Evolutionary conservation across 2,113 vertebrate species (phyloP), one percentile per base, ranked within the genome.

Genomic region (Cyanistes caeruleus): DNA sequence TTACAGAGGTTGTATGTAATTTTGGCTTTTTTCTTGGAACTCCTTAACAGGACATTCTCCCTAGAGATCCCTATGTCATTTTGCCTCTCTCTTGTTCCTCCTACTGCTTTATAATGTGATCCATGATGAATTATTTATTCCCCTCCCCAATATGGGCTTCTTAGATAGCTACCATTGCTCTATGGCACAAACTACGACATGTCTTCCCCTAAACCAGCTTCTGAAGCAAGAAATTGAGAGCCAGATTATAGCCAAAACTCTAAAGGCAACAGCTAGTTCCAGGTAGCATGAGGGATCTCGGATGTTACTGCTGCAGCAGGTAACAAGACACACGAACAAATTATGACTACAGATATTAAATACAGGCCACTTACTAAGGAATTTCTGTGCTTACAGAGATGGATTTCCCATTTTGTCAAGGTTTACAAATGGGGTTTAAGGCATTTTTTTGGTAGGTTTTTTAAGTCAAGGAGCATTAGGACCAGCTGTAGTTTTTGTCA

Each of bases 381-480:
- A 84, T 18, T n/a, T 55, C 9, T 3, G 0, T 41, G 27, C 25
- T 59, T 58, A 41, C 0, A 3, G 12, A 76, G 15, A 39, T 19
- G 24, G 39, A 27, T 43, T 48, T 75, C 35, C 30, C 33, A 33
- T 55, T 75, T 63, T 64, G 20, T 33, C 49, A 55, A 31, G 27
- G 48, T 49, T 90, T 70, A 84, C 22, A 51, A 37, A 62, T 1
- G 7, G 49, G 5, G 5, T 11, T 84, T 53, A 76, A 73, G 33
- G 24, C 3, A 78, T 62, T 73, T 43, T 43, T 33, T 33, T 68
- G 41, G 30, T 7, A 62, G 10, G 6, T 68, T 92, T 83, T 60
- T 59, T 58, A 55, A 94, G 59, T 16, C 35, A 67, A 82, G 52
- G 11, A 85, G 33, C n/a, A 56, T 49, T 59, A 80, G 19, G 35